Percentiles rank a stretch among this genome's conserved stretches.
phyloP scores from a whole-genome alignment of 2,888 invertebrate species.

The Erebia palarica region DNA sequence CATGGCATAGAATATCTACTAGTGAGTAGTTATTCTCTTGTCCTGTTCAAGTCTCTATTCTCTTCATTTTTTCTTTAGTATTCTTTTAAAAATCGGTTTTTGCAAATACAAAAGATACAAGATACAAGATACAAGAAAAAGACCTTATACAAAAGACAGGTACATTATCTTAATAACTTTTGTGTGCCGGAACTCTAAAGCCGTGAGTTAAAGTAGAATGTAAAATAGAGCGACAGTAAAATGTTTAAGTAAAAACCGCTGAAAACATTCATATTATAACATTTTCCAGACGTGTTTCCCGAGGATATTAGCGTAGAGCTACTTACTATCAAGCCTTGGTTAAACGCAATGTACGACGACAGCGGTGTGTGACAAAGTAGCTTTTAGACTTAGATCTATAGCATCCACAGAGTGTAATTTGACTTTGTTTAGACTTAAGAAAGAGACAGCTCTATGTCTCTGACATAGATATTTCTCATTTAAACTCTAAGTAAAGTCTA shows the following conservation, averaged over 20 bases:
- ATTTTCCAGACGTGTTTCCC: slow-evolving; percentile 17
- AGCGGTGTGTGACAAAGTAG: neutral
- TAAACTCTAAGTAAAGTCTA: too few relatives aligned
- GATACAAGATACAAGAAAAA: too few relatives aligned
- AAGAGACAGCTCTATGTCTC: too few relatives aligned
- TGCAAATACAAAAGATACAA: neutral
- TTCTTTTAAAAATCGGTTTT: too few relatives aligned
- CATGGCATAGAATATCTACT: too few relatives aligned
- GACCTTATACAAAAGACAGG: neutral
- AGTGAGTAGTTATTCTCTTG: too few relatives aligned
- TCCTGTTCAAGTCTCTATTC: too few relatives aligned
- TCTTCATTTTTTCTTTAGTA: too few relatives aligned
- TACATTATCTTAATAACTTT: neutral
- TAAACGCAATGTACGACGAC: neutral
- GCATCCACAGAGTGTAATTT: too few relatives aligned
- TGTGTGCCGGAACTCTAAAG: neutral
- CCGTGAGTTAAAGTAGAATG: too few relatives aligned
- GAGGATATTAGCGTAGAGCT: slow-evolving; percentile 13
- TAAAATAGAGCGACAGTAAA: slow-evolving; percentile 13
- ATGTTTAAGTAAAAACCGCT: slow-evolving; percentile 14
- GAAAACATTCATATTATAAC: slow-evolving; percentile 18
- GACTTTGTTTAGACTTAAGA: too few relatives aligned
- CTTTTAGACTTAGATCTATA: neutral
- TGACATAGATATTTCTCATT: too few relatives aligned
- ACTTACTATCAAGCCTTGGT: slow-evolving; percentile 5